phyloP scores from a whole-genome alignment of 1,140 invertebrate species.

The Saxidomus purpurata region DNA sequence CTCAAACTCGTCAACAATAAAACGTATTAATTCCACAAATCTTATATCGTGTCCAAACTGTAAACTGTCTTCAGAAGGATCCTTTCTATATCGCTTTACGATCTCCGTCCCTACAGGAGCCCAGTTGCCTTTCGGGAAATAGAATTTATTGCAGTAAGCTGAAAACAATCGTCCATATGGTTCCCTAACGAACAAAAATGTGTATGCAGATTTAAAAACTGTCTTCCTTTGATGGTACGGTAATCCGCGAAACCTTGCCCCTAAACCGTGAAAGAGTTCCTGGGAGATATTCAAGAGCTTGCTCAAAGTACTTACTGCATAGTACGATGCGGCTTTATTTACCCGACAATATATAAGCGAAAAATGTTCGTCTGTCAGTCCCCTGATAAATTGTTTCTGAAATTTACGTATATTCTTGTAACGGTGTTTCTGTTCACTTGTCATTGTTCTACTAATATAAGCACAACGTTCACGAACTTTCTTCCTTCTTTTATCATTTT shows the following conservation, averaged over 20 bases:
- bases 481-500: too few species aligned
- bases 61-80: constrained; percentile 1
- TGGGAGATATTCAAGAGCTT: neutral
- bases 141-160: constrained; percentile 5
- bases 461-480: too few species aligned
- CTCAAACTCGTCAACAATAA: neutral
- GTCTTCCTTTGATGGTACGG: neutral
- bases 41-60: constrained; percentile 12
- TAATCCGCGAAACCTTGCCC: neutral
- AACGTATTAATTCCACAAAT: neutral
- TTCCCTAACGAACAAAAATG: constrained; percentile 18
- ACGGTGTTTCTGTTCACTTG: too few species aligned
- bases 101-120: neutral
- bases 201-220: neutral
- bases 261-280: neutral
- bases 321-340: neutral
- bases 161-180: constrained; percentile 18
- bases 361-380: neutral
- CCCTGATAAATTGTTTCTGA: too few species aligned
- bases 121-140: constrained; percentile 10
- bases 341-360: neutral
- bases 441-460: too few species aligned
- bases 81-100: neutral
- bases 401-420: too few species aligned
- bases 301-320: neutral